Conservation (phyloP, 2,113 vertebrate genomes). For the Dicrurus megarhynchus region DNA sequence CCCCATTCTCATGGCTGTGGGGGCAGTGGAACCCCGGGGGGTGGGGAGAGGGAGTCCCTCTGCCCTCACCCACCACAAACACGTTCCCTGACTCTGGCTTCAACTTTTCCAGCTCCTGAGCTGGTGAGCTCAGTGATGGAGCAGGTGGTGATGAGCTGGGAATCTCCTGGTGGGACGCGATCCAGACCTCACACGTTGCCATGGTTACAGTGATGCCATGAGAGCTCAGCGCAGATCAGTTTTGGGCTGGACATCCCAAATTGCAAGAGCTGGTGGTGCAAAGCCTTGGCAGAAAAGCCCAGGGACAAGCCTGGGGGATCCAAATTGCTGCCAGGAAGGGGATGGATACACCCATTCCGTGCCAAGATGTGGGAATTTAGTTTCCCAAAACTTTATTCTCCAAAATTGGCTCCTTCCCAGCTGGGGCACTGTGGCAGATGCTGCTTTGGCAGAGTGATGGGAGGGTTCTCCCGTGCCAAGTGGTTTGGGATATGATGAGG, state of each 20-base stretch:
- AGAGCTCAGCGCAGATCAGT: background rate
- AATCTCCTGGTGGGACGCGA: background rate
- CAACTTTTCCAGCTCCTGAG: background rate
- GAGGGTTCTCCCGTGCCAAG: background rate
- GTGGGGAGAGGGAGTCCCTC: background rate
- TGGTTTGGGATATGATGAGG: background rate
- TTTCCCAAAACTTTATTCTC: background rate
- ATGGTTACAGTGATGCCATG: background rate
- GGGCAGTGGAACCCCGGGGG: background rate
- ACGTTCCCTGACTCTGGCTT: fast-evolving
- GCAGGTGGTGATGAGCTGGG: background rate
- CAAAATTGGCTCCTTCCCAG: conserved; percentile 7
- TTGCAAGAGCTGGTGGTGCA: background rate
- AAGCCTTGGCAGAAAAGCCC: background rate
- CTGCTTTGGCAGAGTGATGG: background rate
- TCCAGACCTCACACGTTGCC: background rate
- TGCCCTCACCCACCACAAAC: background rate
- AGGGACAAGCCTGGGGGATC: fast-evolving
- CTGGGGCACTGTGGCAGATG: conserved; percentile 8
- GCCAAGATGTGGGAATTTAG: background rate
- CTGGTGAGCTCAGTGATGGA: background rate
- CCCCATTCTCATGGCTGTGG: background rate
- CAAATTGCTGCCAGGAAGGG: background rate
- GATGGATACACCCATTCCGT: fast-evolving
- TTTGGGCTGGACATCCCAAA: background rate